Evolutionary conservation across 2,888 invertebrate genomes (phyloP).

Genomic region (Unio pictorum): DNA sequence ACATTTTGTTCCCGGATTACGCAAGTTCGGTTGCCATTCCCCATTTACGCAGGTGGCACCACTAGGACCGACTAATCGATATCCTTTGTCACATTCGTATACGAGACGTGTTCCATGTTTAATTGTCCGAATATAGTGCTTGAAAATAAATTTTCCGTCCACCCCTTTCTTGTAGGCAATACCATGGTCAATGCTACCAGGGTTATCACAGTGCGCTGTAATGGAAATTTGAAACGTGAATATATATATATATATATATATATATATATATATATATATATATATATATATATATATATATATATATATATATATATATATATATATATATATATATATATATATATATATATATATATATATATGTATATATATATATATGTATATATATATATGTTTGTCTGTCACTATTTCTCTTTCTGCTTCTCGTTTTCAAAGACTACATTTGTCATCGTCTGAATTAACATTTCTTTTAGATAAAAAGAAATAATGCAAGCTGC

Average conservation of each 20-base stretch:
- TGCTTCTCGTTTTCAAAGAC: no score
- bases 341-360: no score
- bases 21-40: slow-evolving; percentile 85
- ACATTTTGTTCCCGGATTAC: slow-evolving; percentile 84
- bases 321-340: background rate
- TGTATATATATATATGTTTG: background rate
- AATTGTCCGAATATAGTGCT: slow-evolving; percentile 83
- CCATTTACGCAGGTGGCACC: slow-evolving; percentile 95
- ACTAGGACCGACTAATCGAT: slow-evolving; percentile 87
- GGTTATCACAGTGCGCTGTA: slow-evolving; percentile 35
- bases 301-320: background rate
- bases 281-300: no score
- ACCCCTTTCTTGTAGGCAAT: slow-evolving; percentile 77
- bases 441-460: no score
- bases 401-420: no score
- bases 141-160: slow-evolving; percentile 93
- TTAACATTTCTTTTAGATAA: no score
- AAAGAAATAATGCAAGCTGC: no score
- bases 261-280: no score
- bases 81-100: slow-evolving; percentile 95
- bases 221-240: background rate
- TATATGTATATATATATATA: no score
- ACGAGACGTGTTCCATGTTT: slow-evolving; percentile 74
- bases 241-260: background rate
- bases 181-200: slow-evolving; percentile 28